Conservation (phyloP, 2,797 vertebrate species). For the Orestias chungarensis region DNA sequence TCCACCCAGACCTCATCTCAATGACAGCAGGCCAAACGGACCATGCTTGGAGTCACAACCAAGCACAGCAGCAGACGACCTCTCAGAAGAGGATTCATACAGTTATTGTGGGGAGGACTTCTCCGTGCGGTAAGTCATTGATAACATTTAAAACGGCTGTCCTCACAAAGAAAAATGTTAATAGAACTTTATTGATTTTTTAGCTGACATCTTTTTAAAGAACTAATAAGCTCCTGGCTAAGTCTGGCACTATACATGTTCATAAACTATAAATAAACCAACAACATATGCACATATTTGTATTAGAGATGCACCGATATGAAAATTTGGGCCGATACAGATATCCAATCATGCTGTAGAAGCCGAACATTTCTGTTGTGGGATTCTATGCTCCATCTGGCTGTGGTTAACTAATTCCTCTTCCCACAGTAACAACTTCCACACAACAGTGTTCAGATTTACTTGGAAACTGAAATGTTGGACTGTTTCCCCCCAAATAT, state of each 20-base stretch:
- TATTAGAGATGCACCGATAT: background rate
- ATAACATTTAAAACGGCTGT: background rate
- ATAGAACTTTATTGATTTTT: background rate
- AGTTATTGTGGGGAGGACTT: slow-evolving; percentile 33
- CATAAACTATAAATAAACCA: background rate
- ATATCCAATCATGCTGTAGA: background rate
- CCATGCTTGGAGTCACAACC: slow-evolving; percentile 70
- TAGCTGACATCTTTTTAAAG: background rate
- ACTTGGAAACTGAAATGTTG: no score
- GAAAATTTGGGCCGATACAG: background rate
- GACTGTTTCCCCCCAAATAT: no score
- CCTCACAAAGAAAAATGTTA: background rate
- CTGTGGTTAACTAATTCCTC: no score
- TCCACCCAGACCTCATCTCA: slow-evolving; percentile 73
- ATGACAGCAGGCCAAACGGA: slow-evolving; percentile 79
- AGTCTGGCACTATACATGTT: background rate
- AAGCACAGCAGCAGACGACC: slow-evolving; percentile 60
- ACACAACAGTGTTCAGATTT: no score
- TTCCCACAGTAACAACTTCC: no score
- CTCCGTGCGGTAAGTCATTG: slow-evolving; percentile 77
- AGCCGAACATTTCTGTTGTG: no score
- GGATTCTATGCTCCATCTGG: no score
- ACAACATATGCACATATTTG: no score
- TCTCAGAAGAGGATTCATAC: slow-evolving; percentile 62
- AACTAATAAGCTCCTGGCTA: no score